A percentile compares a stretch with the other conserved stretches of the same genome.
Evolutionary conservation across 2,113 vertebrate species (phyloP).

Genomic region (Nannospalax galili): DNA sequence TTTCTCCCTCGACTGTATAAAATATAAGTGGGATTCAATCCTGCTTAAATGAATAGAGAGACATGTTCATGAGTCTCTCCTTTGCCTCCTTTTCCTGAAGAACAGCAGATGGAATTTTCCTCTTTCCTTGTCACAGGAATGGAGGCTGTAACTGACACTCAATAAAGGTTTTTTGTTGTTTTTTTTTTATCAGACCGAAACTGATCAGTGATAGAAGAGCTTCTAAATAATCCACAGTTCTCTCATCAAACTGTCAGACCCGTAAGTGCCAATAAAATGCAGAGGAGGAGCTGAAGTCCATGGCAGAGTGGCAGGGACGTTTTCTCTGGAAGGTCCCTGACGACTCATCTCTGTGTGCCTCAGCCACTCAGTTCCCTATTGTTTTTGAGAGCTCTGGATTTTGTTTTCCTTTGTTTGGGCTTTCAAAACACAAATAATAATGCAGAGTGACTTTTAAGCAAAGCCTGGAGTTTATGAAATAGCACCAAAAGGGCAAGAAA

Average conservation of each 20-base stretch:
- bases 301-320: constrained; percentile 60
- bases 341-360: constrained; percentile 47
- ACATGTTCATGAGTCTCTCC: constrained; percentile 29
- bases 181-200: constrained; percentile 59
- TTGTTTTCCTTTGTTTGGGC: constrained; percentile 71
- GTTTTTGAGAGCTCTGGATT: constrained; percentile 59
- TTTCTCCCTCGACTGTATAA: neutral
- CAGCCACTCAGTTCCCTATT: constrained; percentile 59
- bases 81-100: neutral
- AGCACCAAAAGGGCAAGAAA: constrained; percentile 64
- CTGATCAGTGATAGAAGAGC: constrained; percentile 45
- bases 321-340: constrained; percentile 74
- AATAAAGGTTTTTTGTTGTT: constrained; percentile 59
- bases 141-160: constrained; percentile 61
- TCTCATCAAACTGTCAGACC: constrained; percentile 75
- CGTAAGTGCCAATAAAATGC: constrained; percentile 73
- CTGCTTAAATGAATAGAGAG: constrained; percentile 45
- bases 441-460: constrained; percentile 59
- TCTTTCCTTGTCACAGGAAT: constrained; percentile 23
- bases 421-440: constrained; percentile 68
- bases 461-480: constrained; percentile 67
- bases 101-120: constrained; percentile 41
- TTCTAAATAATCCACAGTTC: constrained; percentile 72
- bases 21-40: neutral
- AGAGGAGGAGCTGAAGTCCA: constrained; percentile 62